Evolutionary conservation across 2,888 invertebrate species (phyloP).

Genomic region (Odontocolon sp.): DNA sequence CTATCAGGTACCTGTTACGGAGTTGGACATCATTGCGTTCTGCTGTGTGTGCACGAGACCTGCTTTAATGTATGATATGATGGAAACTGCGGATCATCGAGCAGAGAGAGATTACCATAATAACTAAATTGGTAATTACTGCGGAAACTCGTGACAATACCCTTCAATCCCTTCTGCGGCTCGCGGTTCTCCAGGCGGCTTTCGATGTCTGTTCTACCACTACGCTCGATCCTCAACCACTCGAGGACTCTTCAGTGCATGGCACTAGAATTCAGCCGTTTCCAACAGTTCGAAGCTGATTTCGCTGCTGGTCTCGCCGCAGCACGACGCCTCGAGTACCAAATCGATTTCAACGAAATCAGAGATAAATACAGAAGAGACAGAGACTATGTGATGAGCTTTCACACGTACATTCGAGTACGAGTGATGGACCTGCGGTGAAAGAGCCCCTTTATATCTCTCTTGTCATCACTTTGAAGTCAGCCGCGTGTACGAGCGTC

Average conservation of each 20-base stretch:
- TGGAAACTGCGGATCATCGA: background rate
- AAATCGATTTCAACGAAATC: conserved; percentile 18
- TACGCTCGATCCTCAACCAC: background rate
- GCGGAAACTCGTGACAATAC: background rate
- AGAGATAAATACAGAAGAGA: conserved; percentile 1
- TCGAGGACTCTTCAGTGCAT: too few species aligned
- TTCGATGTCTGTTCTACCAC: background rate
- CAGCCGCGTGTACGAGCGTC: conserved; percentile 58
- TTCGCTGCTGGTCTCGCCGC: background rate
- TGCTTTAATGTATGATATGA: conserved; percentile 5
- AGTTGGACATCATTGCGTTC: too few species aligned
- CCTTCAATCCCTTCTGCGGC: background rate
- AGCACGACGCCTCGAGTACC: background rate
- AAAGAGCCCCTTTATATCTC: conserved; percentile 23
- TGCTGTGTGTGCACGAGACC: background rate
- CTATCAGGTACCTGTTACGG: too few species aligned
- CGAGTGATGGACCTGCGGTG: background rate
- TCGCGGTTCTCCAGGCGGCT: background rate
- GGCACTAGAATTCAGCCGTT: too few species aligned
- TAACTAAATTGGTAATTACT: conserved; percentile 71
- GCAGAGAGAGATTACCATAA: conserved; percentile 65
- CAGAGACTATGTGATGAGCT: background rate
- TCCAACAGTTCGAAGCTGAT: background rate
- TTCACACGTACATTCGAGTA: conserved; percentile 23
- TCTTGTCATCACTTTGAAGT: conserved; percentile 60